A percentile compares a stretch with the other conserved stretches of the same genome.
Evolutionary conservation across 53 echinoderm and acorn worm genomes (phyloP).

Genomic region (Holothuria leucospilota): DNA sequence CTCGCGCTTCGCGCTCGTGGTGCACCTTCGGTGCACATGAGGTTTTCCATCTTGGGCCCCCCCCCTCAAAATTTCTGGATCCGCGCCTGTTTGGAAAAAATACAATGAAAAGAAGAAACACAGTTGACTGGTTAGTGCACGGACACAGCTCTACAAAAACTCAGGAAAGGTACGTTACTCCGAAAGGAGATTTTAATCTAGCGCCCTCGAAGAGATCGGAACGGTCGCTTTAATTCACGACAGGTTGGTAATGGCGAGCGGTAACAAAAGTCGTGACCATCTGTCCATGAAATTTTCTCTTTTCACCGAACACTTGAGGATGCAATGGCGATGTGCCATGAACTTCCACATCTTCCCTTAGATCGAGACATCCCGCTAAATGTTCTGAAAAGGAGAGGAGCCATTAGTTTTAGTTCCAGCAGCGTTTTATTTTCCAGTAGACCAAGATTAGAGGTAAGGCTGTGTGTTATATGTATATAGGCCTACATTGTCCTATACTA

Average conservation of each 20-base stretch:
- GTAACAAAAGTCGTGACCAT: constrained; percentile 23
- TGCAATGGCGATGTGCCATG: constrained; percentile 93
- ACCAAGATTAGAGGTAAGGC: constrained; percentile 86
- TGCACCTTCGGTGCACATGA: too few species aligned
- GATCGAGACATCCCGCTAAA: constrained; percentile 80
- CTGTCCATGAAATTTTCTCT: constrained; percentile 19
- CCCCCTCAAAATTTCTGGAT: too few species aligned
- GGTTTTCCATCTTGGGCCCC: too few species aligned
- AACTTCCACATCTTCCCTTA: constrained; percentile 83
- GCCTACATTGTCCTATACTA: too few species aligned
- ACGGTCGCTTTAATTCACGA: neutral
- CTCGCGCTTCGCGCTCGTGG: too few species aligned
- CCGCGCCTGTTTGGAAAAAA: too few species aligned
- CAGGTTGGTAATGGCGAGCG: constrained; percentile 41
- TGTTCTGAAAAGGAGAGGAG: constrained; percentile 90
- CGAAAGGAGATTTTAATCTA: neutral
- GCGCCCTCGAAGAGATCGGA: neutral
- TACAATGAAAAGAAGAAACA: too few species aligned
- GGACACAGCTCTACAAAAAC: too few species aligned
- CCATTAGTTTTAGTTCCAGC: constrained; percentile 92
- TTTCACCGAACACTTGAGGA: neutral
- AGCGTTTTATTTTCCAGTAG: constrained; percentile 81
- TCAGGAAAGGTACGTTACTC: too few species aligned
- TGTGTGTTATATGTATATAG: too few species aligned
- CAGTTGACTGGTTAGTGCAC: too few species aligned